Evolutionary conservation across 2,113 vertebrate genomes (phyloP).

Genomic region (Passer montanus): DNA sequence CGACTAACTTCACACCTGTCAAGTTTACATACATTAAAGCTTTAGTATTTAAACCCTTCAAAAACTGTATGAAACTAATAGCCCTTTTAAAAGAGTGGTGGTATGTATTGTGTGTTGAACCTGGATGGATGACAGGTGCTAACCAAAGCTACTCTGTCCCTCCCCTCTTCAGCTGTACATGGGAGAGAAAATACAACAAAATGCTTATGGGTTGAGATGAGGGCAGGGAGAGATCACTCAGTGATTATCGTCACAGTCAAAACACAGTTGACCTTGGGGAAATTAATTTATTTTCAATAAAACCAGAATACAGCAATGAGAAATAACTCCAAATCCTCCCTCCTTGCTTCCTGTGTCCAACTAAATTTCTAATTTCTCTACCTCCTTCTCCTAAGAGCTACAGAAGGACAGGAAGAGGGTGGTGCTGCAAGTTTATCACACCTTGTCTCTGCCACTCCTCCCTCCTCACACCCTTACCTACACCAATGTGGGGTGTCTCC

Average conservation of each 20-base stretch:
- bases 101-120: background rate
- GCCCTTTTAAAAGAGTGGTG: background rate
- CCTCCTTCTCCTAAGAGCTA: accelerated
- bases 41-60: background rate
- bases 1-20: background rate
- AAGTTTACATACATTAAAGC: background rate
- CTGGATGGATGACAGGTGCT: no score
- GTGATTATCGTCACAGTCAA: accelerated
- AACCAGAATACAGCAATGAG: background rate
- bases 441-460: background rate
- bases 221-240: background rate
- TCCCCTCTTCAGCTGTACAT: background rate
- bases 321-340: background rate
- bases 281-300: background rate
- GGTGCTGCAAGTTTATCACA: accelerated
- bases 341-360: background rate
- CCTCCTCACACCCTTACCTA: background rate
- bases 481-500: accelerated
- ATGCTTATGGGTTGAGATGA: accelerated
- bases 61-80: background rate
- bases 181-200: background rate
- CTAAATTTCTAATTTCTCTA: background rate
- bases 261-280: background rate
- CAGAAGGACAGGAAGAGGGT: accelerated
- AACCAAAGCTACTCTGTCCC: background rate